Base-by-base conservation (phyloP, 2,888 invertebrate genomes). In the Dicycla oo region DNA sequence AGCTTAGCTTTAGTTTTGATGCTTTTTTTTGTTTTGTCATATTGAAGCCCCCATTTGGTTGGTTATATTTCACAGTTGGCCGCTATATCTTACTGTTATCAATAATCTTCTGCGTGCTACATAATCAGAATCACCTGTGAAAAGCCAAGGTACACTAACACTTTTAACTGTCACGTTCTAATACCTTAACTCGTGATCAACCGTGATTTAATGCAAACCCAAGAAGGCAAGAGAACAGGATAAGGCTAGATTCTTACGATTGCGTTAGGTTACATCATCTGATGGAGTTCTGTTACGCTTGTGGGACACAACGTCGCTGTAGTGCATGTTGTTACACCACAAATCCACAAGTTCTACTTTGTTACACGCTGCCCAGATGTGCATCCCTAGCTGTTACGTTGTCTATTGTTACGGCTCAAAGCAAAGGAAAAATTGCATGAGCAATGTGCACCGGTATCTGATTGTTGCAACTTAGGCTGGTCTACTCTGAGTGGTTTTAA, bases 231-330 rank as follows among this genome's bases (percentile, higher is more conserved):
- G 34, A 65, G 23, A 79, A 82, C 82, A 78, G 79, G 79, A 79
- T 73, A 79, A 57, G 38, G 53, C 40, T 62, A 78, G 79, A 78
- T 79, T 79, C 67, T 72, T 82, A 68, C 82, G 79, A 79, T 79
- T 78, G 73, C 79, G 30, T 68, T 51, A 6, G 34, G 82, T 80
- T 80, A 80, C 82, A 62, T 78, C 78, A 78, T 73, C 82, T 38
- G 56, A 81, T 38, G 81, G 82, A 78, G 63, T 82, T 79, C 63
- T 72, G 82, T 82, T 79, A 79, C 79, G 82, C 38, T 63, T 69
- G 80, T 66, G 79, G 54, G 67, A 68, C 73, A 67, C 11, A 56
- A 81, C 73, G 57, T 64, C 77, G 78, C 34, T 75, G 20, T 60
- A 57, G 30, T 53, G 23, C 77, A 69, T 60, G 77, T 51, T 75